Conservation (phyloP, 2,888 invertebrate species). For the Euproctis similis region DNA sequence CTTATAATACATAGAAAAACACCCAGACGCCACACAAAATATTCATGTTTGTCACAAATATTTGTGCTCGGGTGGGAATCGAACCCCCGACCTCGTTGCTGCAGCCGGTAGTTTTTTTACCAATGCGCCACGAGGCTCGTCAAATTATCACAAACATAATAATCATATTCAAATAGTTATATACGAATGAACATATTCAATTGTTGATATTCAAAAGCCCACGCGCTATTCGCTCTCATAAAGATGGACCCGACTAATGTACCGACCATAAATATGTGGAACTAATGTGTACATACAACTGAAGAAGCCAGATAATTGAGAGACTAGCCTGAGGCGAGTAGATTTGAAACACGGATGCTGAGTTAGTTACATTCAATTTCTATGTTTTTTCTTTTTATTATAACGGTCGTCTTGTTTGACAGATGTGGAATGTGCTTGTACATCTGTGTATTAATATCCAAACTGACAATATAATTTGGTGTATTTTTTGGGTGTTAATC, state of each 20-base stretch:
- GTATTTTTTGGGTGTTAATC: not conserved
- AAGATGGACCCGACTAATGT: constrained; percentile 16
- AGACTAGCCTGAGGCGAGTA: constrained; percentile 18
- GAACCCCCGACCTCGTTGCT: too few species aligned
- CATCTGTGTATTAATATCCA: constrained; percentile 11
- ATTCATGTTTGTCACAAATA: too few species aligned
- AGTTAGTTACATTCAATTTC: constrained; percentile 22
- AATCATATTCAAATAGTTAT: too few species aligned
- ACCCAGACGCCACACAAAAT: too few species aligned
- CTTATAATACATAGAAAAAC: too few species aligned
- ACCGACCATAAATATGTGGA: constrained; percentile 24
- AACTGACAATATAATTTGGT: constrained; percentile 4
- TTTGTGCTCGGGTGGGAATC: too few species aligned
- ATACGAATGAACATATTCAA: constrained; percentile 22
- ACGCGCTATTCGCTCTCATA: constrained; percentile 13
- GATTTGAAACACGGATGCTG: constrained; percentile 18
- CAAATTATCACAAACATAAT: too few species aligned
- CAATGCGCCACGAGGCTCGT: too few species aligned
- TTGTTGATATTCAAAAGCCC: constrained; percentile 17
- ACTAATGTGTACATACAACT: constrained; percentile 27
- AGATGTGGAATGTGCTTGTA: constrained; percentile 12
- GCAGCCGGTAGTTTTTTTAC: too few species aligned
- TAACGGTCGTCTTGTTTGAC: constrained; percentile 18
- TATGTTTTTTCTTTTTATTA: constrained; percentile 25
- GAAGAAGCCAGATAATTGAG: constrained; percentile 31